Percentiles rank a stretch among this genome's conserved stretches.
phyloP scores from a whole-genome alignment of 2,797 vertebrate species.

The Microhierax caerulescens region DNA sequence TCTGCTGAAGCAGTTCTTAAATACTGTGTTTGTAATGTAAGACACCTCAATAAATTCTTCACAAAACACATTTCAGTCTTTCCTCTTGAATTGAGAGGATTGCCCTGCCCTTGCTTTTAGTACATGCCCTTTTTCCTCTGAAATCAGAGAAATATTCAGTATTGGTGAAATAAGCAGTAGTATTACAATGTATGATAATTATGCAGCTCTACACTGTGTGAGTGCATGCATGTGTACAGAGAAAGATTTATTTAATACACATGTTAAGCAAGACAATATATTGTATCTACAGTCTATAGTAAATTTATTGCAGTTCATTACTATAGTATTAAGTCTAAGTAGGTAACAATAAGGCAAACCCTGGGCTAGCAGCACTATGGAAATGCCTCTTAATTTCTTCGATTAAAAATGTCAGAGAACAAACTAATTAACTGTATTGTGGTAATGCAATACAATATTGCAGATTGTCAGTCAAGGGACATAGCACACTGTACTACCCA shows the following conservation, averaged over 20 bases:
- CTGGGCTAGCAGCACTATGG: background rate
- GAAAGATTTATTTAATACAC: background rate
- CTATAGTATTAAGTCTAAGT: background rate
- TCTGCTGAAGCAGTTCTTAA: background rate
- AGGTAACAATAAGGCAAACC: background rate
- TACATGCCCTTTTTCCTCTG: background rate
- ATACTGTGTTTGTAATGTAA: background rate
- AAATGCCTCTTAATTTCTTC: background rate
- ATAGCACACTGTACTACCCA: rapidly evolving
- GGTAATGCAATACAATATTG: background rate
- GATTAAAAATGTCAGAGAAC: background rate
- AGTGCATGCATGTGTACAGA: background rate
- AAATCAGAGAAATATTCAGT: background rate
- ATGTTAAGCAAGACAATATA: background rate
- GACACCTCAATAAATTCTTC: background rate
- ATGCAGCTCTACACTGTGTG: background rate
- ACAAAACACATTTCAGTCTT: background rate
- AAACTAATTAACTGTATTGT: background rate
- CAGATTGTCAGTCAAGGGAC: background rate
- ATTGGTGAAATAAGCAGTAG: background rate
- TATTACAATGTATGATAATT: background rate
- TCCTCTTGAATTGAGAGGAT: background rate
- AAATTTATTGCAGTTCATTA: background rate
- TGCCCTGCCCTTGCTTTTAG: background rate
- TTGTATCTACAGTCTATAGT: background rate